Conservation (phyloP, 2,113 vertebrate genomes). For the Ptychochromis oligacanthus region DNA sequence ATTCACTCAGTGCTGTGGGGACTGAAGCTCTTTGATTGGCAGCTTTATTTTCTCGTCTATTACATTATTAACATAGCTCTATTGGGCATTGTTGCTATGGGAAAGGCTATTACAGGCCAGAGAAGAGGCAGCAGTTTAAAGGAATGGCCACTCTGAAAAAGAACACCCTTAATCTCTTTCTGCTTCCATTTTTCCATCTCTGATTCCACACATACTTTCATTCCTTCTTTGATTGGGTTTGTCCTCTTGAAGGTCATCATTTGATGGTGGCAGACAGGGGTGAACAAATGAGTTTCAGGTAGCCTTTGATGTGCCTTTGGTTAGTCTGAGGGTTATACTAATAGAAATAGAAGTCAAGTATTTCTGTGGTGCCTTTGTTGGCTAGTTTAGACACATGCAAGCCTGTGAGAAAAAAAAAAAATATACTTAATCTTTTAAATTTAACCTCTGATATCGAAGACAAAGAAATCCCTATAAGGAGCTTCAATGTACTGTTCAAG, state of each 20-base stretch:
- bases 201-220: neutral
- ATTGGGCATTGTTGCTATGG: conserved; percentile 61
- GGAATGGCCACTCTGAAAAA: conserved; percentile 24
- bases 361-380: neutral
- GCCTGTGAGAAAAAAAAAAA: neutral
- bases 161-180: conserved; percentile 19
- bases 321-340: neutral
- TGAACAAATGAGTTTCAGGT: conserved; percentile 11
- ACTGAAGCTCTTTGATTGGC: conserved; percentile 77
- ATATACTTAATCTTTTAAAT: neutral
- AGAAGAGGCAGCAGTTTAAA: conserved; percentile 48
- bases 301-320: neutral
- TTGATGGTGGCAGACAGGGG: neutral
- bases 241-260: conserved; percentile 29
- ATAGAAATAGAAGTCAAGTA: neutral
- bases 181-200: neutral
- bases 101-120: conserved; percentile 50
- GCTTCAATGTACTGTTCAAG: too few species aligned
- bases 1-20: conserved; percentile 73
- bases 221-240: neutral
- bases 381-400: neutral
- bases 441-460: neutral
- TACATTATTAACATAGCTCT: conserved; percentile 78
- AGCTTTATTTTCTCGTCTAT: conserved; percentile 74
- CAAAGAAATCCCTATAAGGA: too few species aligned